Evolutionary conservation across 2,797 vertebrate genomes (phyloP).

Genomic region (Chromobotia macracanthus): DNA sequence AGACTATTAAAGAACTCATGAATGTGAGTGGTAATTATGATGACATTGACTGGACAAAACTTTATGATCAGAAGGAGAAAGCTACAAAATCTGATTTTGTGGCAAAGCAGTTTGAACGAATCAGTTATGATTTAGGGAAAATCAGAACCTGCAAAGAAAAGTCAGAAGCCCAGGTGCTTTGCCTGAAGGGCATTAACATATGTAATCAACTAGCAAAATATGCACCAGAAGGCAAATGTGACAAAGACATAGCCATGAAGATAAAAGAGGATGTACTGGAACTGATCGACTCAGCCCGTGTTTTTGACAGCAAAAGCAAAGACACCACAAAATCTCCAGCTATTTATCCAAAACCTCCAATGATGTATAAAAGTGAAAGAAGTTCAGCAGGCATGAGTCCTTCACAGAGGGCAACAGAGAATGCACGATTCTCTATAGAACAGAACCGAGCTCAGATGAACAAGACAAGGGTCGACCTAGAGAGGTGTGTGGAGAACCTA

Average conservation of each 20-base stretch:
- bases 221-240: constrained; percentile 3
- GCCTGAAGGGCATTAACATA: constrained; percentile 8
- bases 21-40: neutral
- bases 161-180: neutral
- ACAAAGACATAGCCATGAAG: neutral
- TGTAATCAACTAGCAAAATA: constrained; percentile 21
- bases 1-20: neutral
- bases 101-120: neutral
- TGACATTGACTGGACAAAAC: constrained; percentile 35
- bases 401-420: constrained; percentile 4
- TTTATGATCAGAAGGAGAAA: constrained; percentile 36
- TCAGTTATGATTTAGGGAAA: neutral
- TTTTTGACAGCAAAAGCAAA: constrained; percentile 8
- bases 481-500: constrained; percentile 6
- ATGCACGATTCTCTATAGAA: constrained; percentile 15
- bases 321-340: neutral
- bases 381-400: neutral
- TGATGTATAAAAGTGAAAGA: neutral
- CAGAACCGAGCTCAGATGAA: constrained; percentile 45
- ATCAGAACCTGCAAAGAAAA: neutral
- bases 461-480: constrained; percentile 52
- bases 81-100: neutral
- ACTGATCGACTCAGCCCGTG: neutral
- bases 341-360: neutral
- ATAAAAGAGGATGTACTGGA: neutral